Evolutionary conservation across 2,797 vertebrate species (phyloP), one percentile per base, ranked within the genome.

Genomic region (Meda fulgida): DNA sequence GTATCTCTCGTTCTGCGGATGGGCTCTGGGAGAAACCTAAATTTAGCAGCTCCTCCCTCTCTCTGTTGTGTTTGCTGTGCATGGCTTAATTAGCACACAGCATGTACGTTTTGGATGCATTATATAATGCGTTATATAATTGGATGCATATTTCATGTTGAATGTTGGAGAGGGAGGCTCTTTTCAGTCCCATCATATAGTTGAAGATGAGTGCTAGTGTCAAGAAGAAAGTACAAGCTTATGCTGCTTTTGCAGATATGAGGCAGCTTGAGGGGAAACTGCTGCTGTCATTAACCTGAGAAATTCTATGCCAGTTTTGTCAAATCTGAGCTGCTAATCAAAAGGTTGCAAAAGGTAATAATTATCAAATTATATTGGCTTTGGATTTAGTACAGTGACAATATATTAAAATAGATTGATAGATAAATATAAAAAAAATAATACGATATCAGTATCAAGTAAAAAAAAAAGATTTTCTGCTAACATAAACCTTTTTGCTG

Each of bases 71-170:
- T 90, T 89, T 83, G 85, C 85, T 86, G 46, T 89, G 86, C 90
- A 90, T 89, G 88, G 89, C 91, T 93, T 93, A 93, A 93, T 94
- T 94, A 95, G 91, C 89, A 85, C 90, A 86, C 87, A 90, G 90
- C 89, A 87, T 89, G 87, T 78, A 43, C 53, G 66, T 65, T 60
- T 87, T 76, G 26, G 34, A 51, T 87, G 87, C 83, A 81, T 91
- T 91, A 91, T 88, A 89, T 90, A 89, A 91, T 78, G 53, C 19
- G 82, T 95, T 95, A 94, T 93, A 92, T 94, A 93, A 95, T 93
- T 89, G 87, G 87, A 92, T 94, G 91, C 92, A 94, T 93, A 93
- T 94, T 94, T 94, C 91, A 94, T 94, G 90, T 84, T 79, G 87
- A 87, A 88, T 81, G 65, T 38, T 66, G 80, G 70, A 84, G 69